Percentiles rank a stretch among this genome's conserved stretches.
Evolutionary conservation across 1,140 invertebrate species (phyloP).

Genomic region (Asbolus verrucosus): DNA sequence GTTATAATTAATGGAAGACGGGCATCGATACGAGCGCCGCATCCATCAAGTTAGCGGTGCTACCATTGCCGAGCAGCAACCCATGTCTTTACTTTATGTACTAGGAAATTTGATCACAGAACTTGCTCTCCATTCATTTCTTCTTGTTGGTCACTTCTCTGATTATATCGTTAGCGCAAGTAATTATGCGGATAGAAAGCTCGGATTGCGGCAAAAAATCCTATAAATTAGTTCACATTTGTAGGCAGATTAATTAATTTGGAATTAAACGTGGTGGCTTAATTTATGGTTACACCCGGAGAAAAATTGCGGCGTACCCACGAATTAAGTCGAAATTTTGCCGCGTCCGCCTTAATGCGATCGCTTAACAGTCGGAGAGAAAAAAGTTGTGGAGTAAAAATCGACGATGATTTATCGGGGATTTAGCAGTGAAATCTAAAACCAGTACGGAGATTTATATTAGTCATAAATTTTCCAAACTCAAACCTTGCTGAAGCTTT

Average conservation of each 20-base stretch:
- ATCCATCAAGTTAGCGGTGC: slow-evolving; percentile 45
- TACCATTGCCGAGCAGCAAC: slow-evolving; percentile 36
- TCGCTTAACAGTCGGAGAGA: no score
- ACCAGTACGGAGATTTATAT: slow-evolving; percentile 7
- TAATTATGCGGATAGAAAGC: slow-evolving; percentile 42
- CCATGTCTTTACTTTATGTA: slow-evolving; percentile 40
- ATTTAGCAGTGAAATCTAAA: slow-evolving; percentile 26
- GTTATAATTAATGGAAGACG: slow-evolving; percentile 42
- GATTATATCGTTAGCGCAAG: slow-evolving; percentile 41
- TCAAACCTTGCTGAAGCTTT: slow-evolving; percentile 11
- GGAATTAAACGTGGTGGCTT: slow-evolving; percentile 7
- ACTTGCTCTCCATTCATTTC: slow-evolving; percentile 41
- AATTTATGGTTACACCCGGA: slow-evolving; percentile 34
- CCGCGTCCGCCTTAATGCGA: not conserved
- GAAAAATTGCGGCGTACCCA: not conserved
- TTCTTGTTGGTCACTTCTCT: slow-evolving; percentile 43
- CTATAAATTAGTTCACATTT: slow-evolving; percentile 35
- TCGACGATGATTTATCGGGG: slow-evolving; percentile 28
- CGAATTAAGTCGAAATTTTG: not conserved
- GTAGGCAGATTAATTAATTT: slow-evolving; percentile 35
- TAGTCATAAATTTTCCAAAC: slow-evolving; percentile 16
- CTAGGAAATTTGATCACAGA: slow-evolving; percentile 45
- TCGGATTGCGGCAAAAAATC: slow-evolving; percentile 17
- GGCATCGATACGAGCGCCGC: slow-evolving; percentile 42
- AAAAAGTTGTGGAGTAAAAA: slow-evolving; percentile 8